phyloP scores from a whole-genome alignment of 2,797 vertebrate genomes.

The Choloepus didactylus region DNA sequence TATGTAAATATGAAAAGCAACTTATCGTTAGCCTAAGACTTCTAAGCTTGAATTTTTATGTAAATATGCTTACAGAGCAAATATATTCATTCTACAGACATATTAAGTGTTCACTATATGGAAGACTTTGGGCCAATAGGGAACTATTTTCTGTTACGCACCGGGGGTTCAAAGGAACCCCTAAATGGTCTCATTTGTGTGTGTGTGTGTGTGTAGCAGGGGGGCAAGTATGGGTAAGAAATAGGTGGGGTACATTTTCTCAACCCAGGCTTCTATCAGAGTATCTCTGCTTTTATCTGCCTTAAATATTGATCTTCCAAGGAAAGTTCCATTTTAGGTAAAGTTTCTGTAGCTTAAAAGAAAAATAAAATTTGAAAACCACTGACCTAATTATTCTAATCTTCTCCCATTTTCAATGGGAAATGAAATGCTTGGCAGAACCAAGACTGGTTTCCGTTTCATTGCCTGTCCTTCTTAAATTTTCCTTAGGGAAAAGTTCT shows the following conservation, averaged over 20 bases:
- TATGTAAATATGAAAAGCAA: conserved; percentile 25
- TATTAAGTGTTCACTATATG: conserved; percentile 1
- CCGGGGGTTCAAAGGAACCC: not conserved
- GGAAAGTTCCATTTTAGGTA: conserved; percentile 60
- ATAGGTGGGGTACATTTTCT: conserved; percentile 35
- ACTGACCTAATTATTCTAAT: conserved; percentile 10
- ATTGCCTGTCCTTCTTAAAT: conserved; percentile 8
- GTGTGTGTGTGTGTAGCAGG: not conserved
- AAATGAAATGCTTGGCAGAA: conserved; percentile 26
- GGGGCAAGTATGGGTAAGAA: not conserved
- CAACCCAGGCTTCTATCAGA: not conserved
- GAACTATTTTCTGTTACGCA: conserved; percentile 36
- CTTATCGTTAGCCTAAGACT: not conserved
- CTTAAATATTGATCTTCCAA: conserved; percentile 27
- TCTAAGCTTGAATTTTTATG: conserved; percentile 47
- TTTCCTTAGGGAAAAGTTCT: not conserved
- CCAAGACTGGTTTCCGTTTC: conserved; percentile 38
- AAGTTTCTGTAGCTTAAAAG: conserved; percentile 10
- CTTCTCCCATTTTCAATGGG: conserved; percentile 42
- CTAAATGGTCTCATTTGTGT: not conserved
- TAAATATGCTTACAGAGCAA: conserved; percentile 43
- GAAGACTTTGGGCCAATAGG: conserved; percentile 26
- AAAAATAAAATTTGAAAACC: conserved; percentile 37
- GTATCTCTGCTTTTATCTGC: conserved; percentile 40
- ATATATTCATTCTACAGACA: conserved; percentile 20